Percentiles rank a stretch among this genome's conserved stretches.
These are phyloP conservation scores for Spatulosminthurus flaviceps DNA, from an alignment of 2,888 invertebrate genomes.

Conservation along the genomic window DNA sequence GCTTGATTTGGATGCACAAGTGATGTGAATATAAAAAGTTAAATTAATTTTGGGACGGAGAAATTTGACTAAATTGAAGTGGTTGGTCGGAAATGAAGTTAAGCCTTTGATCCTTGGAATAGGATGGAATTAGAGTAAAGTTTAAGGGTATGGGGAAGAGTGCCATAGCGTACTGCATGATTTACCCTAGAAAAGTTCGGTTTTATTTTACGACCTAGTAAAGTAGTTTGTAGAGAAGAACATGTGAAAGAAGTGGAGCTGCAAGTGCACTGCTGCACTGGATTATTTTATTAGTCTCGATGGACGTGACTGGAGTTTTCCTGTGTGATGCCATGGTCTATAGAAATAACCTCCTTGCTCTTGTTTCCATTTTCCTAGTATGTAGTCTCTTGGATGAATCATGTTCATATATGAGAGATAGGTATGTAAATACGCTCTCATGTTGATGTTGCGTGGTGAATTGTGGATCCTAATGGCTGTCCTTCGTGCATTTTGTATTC, in stretches of 20 bases:
- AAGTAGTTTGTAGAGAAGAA: conserved; percentile 31
- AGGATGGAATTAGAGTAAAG: background rate
- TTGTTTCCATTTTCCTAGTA: conserved; percentile 1
- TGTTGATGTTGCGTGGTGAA: background rate
- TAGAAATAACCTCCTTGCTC: background rate
- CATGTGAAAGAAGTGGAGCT: conserved; percentile 19
- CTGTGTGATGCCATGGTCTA: background rate
- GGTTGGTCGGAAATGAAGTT: too few relatives aligned
- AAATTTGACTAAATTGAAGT: too few relatives aligned
- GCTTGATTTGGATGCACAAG: too few relatives aligned
- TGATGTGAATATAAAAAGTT: too few relatives aligned
- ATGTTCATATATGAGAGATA: background rate
- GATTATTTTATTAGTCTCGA: conserved; percentile 47
- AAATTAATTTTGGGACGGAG: too few relatives aligned
- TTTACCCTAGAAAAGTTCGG: conserved; percentile 21
- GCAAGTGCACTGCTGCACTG: conserved; percentile 44
- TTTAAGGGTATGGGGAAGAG: background rate
- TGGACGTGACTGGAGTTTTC: conserved; percentile 29
- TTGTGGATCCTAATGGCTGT: conserved; percentile 26
- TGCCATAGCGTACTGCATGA: background rate
- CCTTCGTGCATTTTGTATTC: conserved; percentile 25
- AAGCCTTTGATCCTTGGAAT: too few relatives aligned
- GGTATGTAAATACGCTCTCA: background rate
- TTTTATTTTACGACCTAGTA: conserved; percentile 44
- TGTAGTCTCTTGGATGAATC: background rate